phyloP scores from a whole-genome alignment of 2,888 invertebrate genomes.

The Deilephila porcellus region DNA sequence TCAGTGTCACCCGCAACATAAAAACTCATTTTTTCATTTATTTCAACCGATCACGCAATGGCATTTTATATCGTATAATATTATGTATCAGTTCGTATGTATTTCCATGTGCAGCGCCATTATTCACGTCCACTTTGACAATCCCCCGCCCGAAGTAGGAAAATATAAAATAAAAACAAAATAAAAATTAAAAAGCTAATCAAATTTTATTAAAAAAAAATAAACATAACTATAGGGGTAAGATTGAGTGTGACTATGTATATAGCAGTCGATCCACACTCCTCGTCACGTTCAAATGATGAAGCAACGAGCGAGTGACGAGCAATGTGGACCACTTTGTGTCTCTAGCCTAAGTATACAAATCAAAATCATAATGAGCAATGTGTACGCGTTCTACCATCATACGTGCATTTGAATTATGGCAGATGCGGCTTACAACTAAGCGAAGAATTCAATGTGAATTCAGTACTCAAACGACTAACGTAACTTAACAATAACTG shows the following conservation, averaged over 20 bases:
- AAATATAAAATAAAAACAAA: constrained; percentile 61
- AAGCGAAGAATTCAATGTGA: constrained; percentile 62
- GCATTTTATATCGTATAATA: constrained; percentile 60
- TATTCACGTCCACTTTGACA: constrained; percentile 78
- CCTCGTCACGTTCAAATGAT: constrained; percentile 48
- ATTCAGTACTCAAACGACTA: constrained; percentile 54
- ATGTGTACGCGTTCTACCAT: constrained; percentile 65
- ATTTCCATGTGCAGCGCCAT: constrained; percentile 78
- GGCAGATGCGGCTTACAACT: constrained; percentile 48
- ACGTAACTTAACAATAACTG: constrained; percentile 52
- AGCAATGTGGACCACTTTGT: constrained; percentile 50
- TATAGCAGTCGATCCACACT: constrained; percentile 51
- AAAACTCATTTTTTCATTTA: constrained; percentile 56
- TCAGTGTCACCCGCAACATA: constrained; percentile 66
- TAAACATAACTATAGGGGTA: constrained; percentile 60
- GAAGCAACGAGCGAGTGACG: constrained; percentile 41
- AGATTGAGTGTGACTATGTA: constrained; percentile 56
- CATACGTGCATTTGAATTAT: constrained; percentile 64
- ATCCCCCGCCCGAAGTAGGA: constrained; percentile 72
- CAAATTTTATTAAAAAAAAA: constrained; percentile 68
- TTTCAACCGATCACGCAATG: constrained; percentile 65
- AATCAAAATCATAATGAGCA: constrained; percentile 57
- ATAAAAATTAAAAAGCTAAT: constrained; percentile 58
- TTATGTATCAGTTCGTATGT: constrained; percentile 66
- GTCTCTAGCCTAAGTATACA: constrained; percentile 49